Evolutionary conservation across 2,797 vertebrate genomes (phyloP).

Genomic region (Mormyrops boulengeri): DNA sequence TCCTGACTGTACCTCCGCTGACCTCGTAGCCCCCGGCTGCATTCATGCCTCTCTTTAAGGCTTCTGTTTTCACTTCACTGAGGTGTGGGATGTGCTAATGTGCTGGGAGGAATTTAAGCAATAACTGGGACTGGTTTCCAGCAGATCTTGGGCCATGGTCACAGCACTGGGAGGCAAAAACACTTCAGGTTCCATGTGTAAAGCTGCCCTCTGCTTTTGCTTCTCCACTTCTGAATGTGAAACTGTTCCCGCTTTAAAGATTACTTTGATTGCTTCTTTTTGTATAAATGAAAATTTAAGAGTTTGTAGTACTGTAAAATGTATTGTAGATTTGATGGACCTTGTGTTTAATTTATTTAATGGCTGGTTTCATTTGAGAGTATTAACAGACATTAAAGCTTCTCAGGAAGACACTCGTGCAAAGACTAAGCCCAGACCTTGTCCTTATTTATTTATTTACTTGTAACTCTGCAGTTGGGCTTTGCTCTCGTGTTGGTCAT

Average conservation of each 20-base stretch:
- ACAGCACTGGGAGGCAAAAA: not conserved
- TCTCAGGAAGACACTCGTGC: conserved; percentile 62
- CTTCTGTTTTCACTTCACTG: not conserved
- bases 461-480: conserved; percentile 20
- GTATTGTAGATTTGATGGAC: conserved; percentile 39
- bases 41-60: not conserved
- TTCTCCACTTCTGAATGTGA: not conserved
- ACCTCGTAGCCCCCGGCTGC: not conserved
- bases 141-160: not conserved
- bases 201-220: not conserved
- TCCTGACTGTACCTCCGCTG: not conserved
- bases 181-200: not conserved
- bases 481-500: not conserved
- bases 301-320: conserved; percentile 42
- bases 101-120: not conserved
- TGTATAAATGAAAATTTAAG: conserved; percentile 39
- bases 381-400: conserved; percentile 48
- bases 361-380: conserved; percentile 27
- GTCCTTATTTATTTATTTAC: conserved; percentile 41
- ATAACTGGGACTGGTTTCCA: not conserved
- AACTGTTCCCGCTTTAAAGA: not conserved
- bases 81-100: not conserved
- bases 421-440: conserved; percentile 50
- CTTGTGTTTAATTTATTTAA: conserved; percentile 64
- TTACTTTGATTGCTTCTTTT: conserved; percentile 31